A percentile compares a stretch with the other conserved stretches of the same genome.
phyloP scores from a whole-genome alignment of 2,888 invertebrate genomes.

The Dryobota labecula region DNA sequence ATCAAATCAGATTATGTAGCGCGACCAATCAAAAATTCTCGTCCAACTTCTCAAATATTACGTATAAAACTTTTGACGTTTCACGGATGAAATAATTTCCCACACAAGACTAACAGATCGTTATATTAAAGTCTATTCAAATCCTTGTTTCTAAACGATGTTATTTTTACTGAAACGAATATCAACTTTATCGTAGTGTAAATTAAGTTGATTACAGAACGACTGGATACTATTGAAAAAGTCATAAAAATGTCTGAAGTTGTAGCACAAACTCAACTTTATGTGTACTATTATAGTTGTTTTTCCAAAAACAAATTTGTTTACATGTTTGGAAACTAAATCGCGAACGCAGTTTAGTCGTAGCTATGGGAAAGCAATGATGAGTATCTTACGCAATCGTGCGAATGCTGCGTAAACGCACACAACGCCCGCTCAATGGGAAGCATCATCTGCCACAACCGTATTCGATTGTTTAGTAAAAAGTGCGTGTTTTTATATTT shows the following conservation, averaged over 20 bases:
- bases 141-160: background rate
- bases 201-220: background rate
- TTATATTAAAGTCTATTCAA: background rate
- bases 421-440: constrained; percentile 49
- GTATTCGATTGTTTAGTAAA: constrained; percentile 41
- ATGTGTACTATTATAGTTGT: background rate
- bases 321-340: background rate
- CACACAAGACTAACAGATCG: constrained; percentile 46
- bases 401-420: constrained; percentile 56
- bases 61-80: constrained; percentile 22
- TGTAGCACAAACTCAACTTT: background rate
- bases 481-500: constrained; percentile 43
- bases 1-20: constrained; percentile 43
- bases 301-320: background rate
- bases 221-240: background rate
- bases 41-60: constrained; percentile 37
- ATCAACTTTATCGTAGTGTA: background rate
- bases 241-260: background rate
- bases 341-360: constrained; percentile 21
- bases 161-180: background rate
- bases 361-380: constrained; percentile 67
- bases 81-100: constrained; percentile 45
- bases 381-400: constrained; percentile 61
- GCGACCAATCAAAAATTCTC: constrained; percentile 37
- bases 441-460: constrained; percentile 46